These are phyloP conservation scores for Notarius quadriscutis DNA, from an alignment of 2,113 vertebrate species.

Conservation along the genomic window DNA sequence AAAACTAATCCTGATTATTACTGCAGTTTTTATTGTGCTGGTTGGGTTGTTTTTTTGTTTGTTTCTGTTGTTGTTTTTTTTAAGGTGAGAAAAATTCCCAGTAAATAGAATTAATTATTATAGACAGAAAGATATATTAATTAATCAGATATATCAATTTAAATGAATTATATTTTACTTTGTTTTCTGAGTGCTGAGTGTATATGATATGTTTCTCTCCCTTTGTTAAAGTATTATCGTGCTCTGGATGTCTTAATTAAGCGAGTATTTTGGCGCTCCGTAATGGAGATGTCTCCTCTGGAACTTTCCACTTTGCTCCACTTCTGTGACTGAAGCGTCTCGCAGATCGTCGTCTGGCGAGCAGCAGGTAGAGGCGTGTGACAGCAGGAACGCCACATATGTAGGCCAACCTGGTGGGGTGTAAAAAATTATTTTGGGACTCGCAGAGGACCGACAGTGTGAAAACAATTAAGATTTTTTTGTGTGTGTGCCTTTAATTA, in stretches of 20 bases:
- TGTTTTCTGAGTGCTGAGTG: neutral
- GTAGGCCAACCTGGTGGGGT: slow-evolving; percentile 57
- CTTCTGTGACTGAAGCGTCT: slow-evolving; percentile 29
- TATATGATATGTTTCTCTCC: neutral
- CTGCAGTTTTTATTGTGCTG: neutral
- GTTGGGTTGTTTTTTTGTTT: neutral
- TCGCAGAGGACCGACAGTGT: slow-evolving; percentile 74
- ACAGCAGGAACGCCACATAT: slow-evolving; percentile 45
- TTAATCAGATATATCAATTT: no score
- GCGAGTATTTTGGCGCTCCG: neutral
- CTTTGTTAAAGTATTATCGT: neutral
- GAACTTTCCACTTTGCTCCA: slow-evolving; percentile 45
- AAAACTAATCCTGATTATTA: neutral
- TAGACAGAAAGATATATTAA: no score
- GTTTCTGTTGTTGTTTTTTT: neutral
- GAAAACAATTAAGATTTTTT: slow-evolving; percentile 86
- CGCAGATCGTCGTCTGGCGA: slow-evolving; percentile 20
- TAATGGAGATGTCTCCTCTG: slow-evolving; percentile 22
- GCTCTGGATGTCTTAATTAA: slow-evolving; percentile 23
- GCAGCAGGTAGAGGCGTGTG: slow-evolving; percentile 47
- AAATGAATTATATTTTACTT: neutral
- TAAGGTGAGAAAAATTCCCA: neutral
- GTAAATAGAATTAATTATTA: neutral
- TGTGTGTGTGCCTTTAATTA: slow-evolving; percentile 91
- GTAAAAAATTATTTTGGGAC: slow-evolving; percentile 61